These are phyloP conservation scores for Zaprionus africanus DNA, from an alignment of 1,140 invertebrate species.

Conservation along the genomic window DNA sequence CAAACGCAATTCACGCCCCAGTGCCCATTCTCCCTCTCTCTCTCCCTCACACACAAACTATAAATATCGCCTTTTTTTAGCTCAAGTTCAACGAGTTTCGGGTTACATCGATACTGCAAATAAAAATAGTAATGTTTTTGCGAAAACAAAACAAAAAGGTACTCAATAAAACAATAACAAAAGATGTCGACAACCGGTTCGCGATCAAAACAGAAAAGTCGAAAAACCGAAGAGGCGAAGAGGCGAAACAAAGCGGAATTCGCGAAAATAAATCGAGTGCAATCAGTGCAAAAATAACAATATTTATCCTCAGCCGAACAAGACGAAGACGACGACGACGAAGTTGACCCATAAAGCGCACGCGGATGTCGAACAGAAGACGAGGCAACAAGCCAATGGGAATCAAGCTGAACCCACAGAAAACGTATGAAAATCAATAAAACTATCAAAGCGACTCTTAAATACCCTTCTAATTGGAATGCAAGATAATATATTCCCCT, in stretches of 20 bases:
- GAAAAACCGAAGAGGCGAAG: conserved; percentile 68
- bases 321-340: neutral
- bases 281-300: conserved; percentile 48
- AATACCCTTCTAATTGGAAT: conserved; percentile 12
- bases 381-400: neutral
- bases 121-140: conserved; percentile 64
- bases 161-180: conserved; percentile 38
- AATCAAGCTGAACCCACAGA: conserved; percentile 38
- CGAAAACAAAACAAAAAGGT: conserved; percentile 24
- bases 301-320: conserved; percentile 21
- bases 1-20: conserved; percentile 24
- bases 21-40: neutral
- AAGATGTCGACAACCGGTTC: conserved; percentile 66
- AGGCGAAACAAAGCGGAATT: conserved; percentile 57
- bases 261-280: conserved; percentile 57
- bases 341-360: conserved; percentile 73
- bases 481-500: neutral
- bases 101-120: conserved; percentile 61
- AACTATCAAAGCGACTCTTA: neutral
- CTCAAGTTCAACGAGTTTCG: conserved; percentile 77
- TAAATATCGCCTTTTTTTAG: conserved; percentile 47
- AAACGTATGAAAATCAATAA: conserved; percentile 30
- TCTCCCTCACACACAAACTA: conserved; percentile 17
- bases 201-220: conserved; percentile 72
- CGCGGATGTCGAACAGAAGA: conserved; percentile 57